Percentiles rank a stretch among this genome's conserved stretches.
phyloP scores from a whole-genome alignment of 2,888 invertebrate genomes.

The Tetragnatha montana region DNA sequence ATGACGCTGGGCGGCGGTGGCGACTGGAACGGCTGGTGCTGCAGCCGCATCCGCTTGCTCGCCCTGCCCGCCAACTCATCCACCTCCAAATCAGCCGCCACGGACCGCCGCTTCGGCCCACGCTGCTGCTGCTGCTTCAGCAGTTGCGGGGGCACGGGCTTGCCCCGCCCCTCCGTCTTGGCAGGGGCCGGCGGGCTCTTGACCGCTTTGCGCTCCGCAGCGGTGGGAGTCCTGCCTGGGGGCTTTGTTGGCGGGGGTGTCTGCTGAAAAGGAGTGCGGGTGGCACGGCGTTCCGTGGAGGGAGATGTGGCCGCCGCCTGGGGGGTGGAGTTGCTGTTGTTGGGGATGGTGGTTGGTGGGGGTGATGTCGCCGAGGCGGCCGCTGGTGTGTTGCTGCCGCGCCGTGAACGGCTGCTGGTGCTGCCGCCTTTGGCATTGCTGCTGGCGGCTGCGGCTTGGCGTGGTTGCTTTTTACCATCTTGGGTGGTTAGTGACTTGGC shows the following conservation, averaged over 20 bases:
- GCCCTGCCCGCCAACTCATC: conserved; percentile 53
- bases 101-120: conserved; percentile 51
- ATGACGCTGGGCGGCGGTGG: conserved; percentile 80
- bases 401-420: conserved; percentile 50
- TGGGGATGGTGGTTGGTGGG: too few relatives aligned
- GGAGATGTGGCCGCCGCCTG: conserved; percentile 20
- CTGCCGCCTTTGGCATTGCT: conserved; percentile 44
- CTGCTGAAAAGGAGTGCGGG: conserved; percentile 26
- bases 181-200: conserved; percentile 60
- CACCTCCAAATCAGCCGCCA: not conserved
- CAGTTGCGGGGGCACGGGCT: conserved; percentile 43
- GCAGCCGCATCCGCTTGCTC: conserved; percentile 79
- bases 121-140: conserved; percentile 55
- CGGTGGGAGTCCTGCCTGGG: conserved; percentile 36
- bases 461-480: conserved; percentile 52
- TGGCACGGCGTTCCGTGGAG: conserved; percentile 47
- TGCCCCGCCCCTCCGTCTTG: conserved; percentile 35
- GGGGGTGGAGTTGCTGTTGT: conserved; percentile 40
- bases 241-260: conserved; percentile 23
- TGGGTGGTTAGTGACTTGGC: conserved; percentile 63
- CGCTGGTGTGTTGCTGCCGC: conserved; percentile 30
- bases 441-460: conserved; percentile 44
- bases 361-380: not conserved
- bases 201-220: conserved; percentile 60
- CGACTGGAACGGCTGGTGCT: conserved; percentile 88